phyloP scores from a whole-genome alignment of 2,797 vertebrate genomes.

The Podargus strigoides region DNA sequence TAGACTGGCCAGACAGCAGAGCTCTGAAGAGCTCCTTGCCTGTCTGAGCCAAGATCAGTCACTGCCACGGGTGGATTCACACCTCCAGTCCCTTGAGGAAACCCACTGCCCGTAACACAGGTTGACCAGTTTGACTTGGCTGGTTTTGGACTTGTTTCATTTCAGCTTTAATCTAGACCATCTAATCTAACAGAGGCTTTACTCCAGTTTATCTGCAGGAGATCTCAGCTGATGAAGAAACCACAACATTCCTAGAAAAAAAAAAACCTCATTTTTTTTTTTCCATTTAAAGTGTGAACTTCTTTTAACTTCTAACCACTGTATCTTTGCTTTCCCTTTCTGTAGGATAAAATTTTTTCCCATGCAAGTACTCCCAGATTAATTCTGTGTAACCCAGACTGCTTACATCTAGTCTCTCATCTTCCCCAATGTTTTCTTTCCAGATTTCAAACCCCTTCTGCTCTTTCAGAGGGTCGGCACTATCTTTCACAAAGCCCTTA shows the following conservation, averaged over 20 bases:
- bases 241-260: not conserved
- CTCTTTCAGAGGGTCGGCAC: not conserved
- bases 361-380: not conserved
- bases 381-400: not conserved
- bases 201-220: not conserved
- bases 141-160: not conserved
- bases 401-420: not conserved
- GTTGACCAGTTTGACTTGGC: not conserved
- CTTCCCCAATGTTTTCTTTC: not conserved
- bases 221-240: not conserved
- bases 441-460: not conserved
- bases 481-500: not conserved
- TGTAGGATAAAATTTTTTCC: not conserved
- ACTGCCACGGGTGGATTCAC: not conserved
- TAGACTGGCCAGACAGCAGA: not conserved
- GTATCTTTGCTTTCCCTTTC: not conserved
- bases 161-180: not conserved
- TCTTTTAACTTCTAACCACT: not conserved
- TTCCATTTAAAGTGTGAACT: not conserved
- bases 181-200: not conserved
- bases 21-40: not conserved
- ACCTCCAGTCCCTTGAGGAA: not conserved
- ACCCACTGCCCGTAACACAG: not conserved
- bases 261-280: fast-evolving
- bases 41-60: not conserved